phyloP scores from a whole-genome alignment of 2,113 vertebrate species.

The Pholis gunnellus region DNA sequence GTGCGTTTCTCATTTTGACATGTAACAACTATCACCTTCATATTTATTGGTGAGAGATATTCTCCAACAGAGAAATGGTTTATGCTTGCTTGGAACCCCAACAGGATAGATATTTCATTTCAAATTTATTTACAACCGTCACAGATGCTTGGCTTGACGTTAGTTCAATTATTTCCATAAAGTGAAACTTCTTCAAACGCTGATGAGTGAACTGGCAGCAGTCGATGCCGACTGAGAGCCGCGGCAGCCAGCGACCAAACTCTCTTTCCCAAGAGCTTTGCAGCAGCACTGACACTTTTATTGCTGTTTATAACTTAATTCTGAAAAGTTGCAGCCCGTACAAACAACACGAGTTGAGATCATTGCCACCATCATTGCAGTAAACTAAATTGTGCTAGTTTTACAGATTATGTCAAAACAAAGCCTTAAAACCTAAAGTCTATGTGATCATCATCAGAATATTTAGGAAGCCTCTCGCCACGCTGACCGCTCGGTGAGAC shows the following conservation, averaged over 20 bases:
- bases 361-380: background rate
- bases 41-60: background rate
- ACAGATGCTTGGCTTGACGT: slow-evolving; percentile 34
- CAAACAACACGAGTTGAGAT: background rate
- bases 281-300: slow-evolving; percentile 26
- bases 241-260: slow-evolving; percentile 3
- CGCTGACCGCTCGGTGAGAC: background rate
- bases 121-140: slow-evolving; percentile 15
- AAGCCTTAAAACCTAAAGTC: background rate
- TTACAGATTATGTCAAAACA: background rate
- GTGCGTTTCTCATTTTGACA: background rate
- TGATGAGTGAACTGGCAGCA: background rate
- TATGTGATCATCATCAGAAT: background rate
- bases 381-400: background rate
- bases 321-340: slow-evolving; percentile 30
- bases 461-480: background rate
- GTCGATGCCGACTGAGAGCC: background rate
- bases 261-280: background rate
- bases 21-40: background rate
- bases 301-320: slow-evolving; percentile 53
- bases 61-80: background rate
- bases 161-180: background rate
- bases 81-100: background rate
- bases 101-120: slow-evolving; percentile 17
- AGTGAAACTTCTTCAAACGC: slow-evolving; percentile 18